phyloP scores from a whole-genome alignment of 2,113 vertebrate species.

The Verasper variegatus region DNA sequence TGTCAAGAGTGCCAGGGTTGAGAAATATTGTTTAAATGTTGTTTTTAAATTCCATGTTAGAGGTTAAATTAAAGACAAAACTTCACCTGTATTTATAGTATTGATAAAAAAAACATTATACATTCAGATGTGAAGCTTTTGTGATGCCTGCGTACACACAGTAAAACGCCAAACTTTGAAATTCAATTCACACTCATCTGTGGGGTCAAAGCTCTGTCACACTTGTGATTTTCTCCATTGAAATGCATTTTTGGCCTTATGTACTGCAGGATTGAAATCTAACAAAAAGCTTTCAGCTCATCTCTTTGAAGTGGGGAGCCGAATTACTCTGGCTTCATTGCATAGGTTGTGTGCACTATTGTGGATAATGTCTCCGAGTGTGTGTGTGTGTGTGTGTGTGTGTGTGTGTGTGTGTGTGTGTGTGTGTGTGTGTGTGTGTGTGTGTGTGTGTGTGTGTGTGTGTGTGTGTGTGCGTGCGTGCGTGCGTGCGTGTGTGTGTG shows the following conservation, averaged over 20 bases:
- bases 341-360: slow-evolving; percentile 71
- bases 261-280: slow-evolving; percentile 71
- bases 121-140: slow-evolving; percentile 35
- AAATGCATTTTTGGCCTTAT: slow-evolving; percentile 70
- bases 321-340: slow-evolving; percentile 74
- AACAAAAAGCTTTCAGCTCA: slow-evolving; percentile 75
- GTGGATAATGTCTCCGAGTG: slow-evolving; percentile 62
- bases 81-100: not conserved
- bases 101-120: not conserved
- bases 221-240: slow-evolving; percentile 66
- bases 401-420: slow-evolving; percentile 36
- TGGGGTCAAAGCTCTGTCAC: slow-evolving; percentile 68
- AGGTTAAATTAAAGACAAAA: not conserved
- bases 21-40: too few species aligned
- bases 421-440: slow-evolving; percentile 36
- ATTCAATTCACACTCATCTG: slow-evolving; percentile 53
- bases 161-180: slow-evolving; percentile 55
- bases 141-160: slow-evolving; percentile 9
- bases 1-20: too few species aligned
- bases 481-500: slow-evolving; percentile 14
- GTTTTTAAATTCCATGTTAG: too few species aligned
- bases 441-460: slow-evolving; percentile 50
- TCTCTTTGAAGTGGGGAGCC: slow-evolving; percentile 76
- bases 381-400: slow-evolving; percentile 41
- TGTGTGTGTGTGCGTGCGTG: slow-evolving; percentile 47